A percentile compares a stretch with the other conserved stretches of the same genome.
These are phyloP conservation scores for Petrolisthes manimaculis DNA, from an alignment of 2,888 invertebrate genomes.

Conservation along the genomic window DNA sequence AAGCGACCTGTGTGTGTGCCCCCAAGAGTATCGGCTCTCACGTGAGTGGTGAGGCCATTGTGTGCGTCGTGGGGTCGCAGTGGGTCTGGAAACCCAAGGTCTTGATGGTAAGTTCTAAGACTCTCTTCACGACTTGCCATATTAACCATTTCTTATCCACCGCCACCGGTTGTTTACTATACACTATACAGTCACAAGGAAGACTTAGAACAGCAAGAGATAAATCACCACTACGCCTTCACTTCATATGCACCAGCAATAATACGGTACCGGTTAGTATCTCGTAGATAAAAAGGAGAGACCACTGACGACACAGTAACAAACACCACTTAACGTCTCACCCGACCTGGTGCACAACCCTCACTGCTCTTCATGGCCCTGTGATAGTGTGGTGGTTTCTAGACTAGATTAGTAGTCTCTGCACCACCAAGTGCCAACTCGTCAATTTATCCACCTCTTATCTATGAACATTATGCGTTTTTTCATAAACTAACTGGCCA, in stretches of 20 bases:
- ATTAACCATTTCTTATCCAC: neutral
- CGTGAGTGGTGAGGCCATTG: constrained; percentile 21
- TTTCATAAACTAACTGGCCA: no score
- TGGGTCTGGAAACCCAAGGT: constrained; percentile 40
- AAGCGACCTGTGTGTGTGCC: constrained; percentile 1
- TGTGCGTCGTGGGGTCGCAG: constrained; percentile 21
- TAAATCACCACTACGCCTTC: neutral
- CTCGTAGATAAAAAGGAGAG: no score
- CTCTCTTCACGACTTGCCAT: neutral
- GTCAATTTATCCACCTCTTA: no score
- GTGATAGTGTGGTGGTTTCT: no score
- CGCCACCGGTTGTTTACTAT: neutral
- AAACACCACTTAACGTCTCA: neutral
- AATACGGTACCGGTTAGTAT: no score
- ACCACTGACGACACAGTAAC: neutral
- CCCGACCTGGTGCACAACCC: constrained; percentile 38
- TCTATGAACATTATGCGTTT: no score
- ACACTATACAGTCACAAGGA: no score
- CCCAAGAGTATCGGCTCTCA: neutral
- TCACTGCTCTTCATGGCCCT: constrained; percentile 1
- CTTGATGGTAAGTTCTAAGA: neutral
- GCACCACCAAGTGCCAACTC: neutral
- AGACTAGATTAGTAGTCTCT: neutral
- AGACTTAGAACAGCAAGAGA: no score
- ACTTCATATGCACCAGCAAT: no score